Evolutionary conservation across 2,797 vertebrate genomes (phyloP).

Genomic region (Varecia variegata): DNA sequence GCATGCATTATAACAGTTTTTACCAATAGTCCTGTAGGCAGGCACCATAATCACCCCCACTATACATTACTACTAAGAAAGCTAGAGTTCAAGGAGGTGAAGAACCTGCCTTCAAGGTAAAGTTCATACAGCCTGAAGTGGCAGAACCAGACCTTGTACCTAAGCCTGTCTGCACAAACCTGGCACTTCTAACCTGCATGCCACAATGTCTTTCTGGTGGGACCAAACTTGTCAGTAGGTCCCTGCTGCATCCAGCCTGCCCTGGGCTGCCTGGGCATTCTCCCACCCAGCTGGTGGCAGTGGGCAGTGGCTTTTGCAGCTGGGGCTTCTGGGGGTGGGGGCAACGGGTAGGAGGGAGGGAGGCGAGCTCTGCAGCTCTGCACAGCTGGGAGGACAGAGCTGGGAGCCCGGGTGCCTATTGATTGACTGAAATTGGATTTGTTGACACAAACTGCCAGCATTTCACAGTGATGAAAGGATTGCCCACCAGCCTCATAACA

Average conservation of each 20-base stretch:
- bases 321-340: not conserved
- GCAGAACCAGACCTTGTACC: not conserved
- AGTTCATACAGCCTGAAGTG: not conserved
- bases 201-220: not conserved
- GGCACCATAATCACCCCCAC: not conserved
- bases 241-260: not conserved
- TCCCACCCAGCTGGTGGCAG: not conserved
- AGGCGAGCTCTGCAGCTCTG: not conserved
- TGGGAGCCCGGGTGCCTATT: constrained; percentile 47
- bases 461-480: constrained; percentile 71
- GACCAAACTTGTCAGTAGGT: not conserved
- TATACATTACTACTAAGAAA: not conserved
- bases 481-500: constrained; percentile 70
- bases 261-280: not conserved
- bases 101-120: not conserved
- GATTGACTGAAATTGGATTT: constrained; percentile 80
- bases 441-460: constrained; percentile 77
- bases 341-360: not conserved
- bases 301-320: not conserved
- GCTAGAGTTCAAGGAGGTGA: not conserved
- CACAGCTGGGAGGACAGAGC: not conserved
- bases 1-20: accelerated
- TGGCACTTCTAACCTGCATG: not conserved
- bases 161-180: not conserved
- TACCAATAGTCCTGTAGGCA: not conserved